A percentile compares a stretch with the other conserved stretches of the same genome.
Evolutionary conservation across 2,113 vertebrate species (phyloP).

Genomic region (Pterophyllum scalare): DNA sequence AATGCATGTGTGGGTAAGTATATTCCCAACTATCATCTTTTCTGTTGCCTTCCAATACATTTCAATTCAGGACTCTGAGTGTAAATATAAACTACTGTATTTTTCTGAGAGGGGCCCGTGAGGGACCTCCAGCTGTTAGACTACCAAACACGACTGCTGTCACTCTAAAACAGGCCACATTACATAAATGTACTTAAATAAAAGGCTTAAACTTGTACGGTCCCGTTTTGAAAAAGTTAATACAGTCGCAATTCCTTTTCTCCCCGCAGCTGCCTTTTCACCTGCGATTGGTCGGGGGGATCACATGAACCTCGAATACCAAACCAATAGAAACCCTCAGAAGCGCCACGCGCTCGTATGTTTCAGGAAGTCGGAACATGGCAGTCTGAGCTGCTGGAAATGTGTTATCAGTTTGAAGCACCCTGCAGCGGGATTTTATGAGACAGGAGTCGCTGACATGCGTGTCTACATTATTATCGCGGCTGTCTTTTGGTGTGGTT

Average conservation of each 20-base stretch:
- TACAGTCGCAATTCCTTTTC: background rate
- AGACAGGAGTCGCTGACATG: slow-evolving; percentile 51
- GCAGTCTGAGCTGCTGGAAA: background rate
- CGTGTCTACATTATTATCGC: slow-evolving; percentile 47
- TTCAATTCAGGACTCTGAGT: background rate
- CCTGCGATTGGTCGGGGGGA: slow-evolving; percentile 33
- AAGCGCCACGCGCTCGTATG: slow-evolving; percentile 36
- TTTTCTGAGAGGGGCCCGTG: background rate
- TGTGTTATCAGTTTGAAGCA: slow-evolving; percentile 32
- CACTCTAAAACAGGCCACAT: background rate
- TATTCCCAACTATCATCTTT: background rate
- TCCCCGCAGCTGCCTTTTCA: background rate
- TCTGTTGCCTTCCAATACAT: fast-evolving
- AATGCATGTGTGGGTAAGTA: too few species aligned
- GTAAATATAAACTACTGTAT: background rate
- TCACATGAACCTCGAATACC: fast-evolving
- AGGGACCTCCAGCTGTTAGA: background rate
- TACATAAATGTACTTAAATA: background rate
- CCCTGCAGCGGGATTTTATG: slow-evolving; percentile 31
- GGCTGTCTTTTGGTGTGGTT: slow-evolving; percentile 49
- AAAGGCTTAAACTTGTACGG: background rate
- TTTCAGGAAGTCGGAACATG: slow-evolving; percentile 61
- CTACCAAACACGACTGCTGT: background rate
- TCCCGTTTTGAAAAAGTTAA: background rate
- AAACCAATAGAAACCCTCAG: slow-evolving; percentile 20